phyloP scores from a whole-genome alignment of 2,888 invertebrate genomes.

The Panzeria rudis region DNA sequence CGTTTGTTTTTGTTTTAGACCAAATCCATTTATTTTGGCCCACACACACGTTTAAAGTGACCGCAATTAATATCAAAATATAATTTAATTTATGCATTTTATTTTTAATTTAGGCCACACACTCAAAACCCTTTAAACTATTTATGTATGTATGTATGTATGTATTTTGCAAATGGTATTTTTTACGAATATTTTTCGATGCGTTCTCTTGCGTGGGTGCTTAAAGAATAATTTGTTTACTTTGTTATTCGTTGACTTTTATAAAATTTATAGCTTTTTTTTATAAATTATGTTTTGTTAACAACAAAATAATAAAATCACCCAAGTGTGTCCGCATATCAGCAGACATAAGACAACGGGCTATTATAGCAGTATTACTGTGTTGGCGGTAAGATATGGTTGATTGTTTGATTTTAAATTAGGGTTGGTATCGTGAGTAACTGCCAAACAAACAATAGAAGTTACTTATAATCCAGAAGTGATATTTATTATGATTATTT shows the following conservation, averaged over 20 bases:
- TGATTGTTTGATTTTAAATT: conserved; percentile 22
- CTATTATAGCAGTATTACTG: conserved; percentile 29
- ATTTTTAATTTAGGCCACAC: conserved; percentile 9
- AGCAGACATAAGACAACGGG: conserved; percentile 44
- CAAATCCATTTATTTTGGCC: conserved; percentile 81
- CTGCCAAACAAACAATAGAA: too few relatives aligned
- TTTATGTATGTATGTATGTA: too few relatives aligned
- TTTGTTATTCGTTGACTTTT: conserved; percentile 63
- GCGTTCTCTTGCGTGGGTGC: conserved; percentile 70
- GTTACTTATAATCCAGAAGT: too few relatives aligned
- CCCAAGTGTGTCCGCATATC: conserved; percentile 76
- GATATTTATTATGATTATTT: too few relatives aligned
- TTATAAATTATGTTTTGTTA: conserved; percentile 44
- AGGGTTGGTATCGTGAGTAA: neutral
- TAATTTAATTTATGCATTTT: conserved; percentile 42
- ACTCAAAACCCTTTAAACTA: conserved; percentile 26
- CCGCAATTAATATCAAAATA: conserved; percentile 24
- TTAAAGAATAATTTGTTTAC: conserved; percentile 77
- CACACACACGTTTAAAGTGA: conserved; percentile 49
- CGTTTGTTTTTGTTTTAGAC: conserved; percentile 75
- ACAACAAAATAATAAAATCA: conserved; percentile 72
- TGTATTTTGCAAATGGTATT: conserved; percentile 28
- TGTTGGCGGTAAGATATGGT: conserved; percentile 32
- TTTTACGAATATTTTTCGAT: conserved; percentile 41
- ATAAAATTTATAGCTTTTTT: conserved; percentile 63